These are phyloP conservation scores for Scolanthus callimorphus DNA, from an alignment of 92 coral and sea anemone genomes.

Conservation along the genomic window DNA sequence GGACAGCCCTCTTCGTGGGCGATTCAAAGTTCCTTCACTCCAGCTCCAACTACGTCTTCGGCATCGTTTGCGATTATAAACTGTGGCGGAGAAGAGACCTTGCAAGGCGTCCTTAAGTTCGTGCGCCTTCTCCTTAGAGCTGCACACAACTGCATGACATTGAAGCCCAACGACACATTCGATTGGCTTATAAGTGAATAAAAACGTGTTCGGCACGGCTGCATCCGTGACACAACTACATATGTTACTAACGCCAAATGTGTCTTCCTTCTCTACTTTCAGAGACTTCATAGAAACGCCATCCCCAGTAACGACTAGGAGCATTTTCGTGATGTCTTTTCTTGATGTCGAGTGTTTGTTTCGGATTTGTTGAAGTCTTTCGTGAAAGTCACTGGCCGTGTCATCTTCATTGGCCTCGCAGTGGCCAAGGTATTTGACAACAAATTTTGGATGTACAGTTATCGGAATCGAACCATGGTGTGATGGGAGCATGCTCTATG, in stretches of 20 bases:
- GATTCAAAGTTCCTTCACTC: no score
- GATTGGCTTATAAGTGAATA: conserved; percentile 16
- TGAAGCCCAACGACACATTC: conserved; percentile 23
- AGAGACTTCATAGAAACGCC: conserved; percentile 16
- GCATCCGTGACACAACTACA: conserved; percentile 12
- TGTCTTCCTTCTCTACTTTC: conserved; percentile 10
- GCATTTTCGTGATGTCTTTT: conserved; percentile 13
- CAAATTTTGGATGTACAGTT: conserved; percentile 28
- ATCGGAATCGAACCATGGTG: conserved; percentile 12
- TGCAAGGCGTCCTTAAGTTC: conserved; percentile 12
- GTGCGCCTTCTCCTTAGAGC: conserved; percentile 50
- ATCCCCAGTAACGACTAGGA: conserved; percentile 7
- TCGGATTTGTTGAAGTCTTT: conserved; percentile 8
- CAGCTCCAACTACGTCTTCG: neutral
- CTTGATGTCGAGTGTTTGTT: neutral
- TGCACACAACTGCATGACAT: conserved; percentile 86
- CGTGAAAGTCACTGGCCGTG: conserved; percentile 16
- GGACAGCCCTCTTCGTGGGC: no score
- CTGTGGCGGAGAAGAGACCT: conserved; percentile 18
- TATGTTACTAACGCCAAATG: conserved; percentile 15
- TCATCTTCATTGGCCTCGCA: conserved; percentile 15
- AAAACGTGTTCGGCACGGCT: neutral
- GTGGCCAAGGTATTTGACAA: conserved; percentile 31
- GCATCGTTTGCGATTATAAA: neutral
- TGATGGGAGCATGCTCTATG: conserved; percentile 18